phyloP scores from a whole-genome alignment of 2,888 invertebrate genomes.

The Pocota personata region DNA sequence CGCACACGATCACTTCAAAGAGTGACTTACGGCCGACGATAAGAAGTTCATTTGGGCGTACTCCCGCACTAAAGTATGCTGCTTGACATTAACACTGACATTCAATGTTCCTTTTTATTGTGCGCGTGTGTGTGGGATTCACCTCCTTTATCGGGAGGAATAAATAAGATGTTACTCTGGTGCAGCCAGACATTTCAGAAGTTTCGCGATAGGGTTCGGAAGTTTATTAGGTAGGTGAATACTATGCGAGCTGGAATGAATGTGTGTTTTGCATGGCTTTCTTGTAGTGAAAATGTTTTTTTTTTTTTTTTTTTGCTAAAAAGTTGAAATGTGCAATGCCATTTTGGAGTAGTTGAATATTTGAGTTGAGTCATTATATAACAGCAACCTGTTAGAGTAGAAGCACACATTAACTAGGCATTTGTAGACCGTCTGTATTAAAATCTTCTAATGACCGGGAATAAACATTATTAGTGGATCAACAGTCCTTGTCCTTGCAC shows the following conservation, averaged over 20 bases:
- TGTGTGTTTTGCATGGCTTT: constrained; percentile 7
- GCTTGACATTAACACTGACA: constrained; percentile 35
- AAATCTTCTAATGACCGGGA: too few relatives aligned
- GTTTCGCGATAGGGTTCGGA: constrained; percentile 64
- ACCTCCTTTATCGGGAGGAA: constrained; percentile 53
- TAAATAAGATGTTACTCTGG: constrained; percentile 72
- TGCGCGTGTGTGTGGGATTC: constrained; percentile 57
- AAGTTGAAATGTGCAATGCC: neutral
- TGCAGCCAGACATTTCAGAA: constrained; percentile 65
- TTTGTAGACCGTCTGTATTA: too few relatives aligned
- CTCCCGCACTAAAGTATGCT: constrained; percentile 48
- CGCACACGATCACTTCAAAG: constrained; percentile 61
- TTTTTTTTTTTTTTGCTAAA: neutral
- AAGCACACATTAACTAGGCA: too few relatives aligned
- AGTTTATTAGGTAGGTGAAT: constrained; percentile 65
- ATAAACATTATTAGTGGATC: too few relatives aligned
- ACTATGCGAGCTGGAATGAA: constrained; percentile 45
- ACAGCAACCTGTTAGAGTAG: too few relatives aligned
- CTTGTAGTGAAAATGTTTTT: neutral
- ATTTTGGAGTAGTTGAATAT: neutral
- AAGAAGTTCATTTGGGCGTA: constrained; percentile 61
- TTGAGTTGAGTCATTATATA: neutral
- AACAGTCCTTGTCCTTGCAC: too few relatives aligned
- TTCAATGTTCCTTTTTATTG: neutral
- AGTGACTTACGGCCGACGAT: constrained; percentile 63